Evolutionary conservation across 1,140 invertebrate genomes (phyloP), one percentile per base, ranked within the genome.

Genomic region (Magallana gigas): DNA sequence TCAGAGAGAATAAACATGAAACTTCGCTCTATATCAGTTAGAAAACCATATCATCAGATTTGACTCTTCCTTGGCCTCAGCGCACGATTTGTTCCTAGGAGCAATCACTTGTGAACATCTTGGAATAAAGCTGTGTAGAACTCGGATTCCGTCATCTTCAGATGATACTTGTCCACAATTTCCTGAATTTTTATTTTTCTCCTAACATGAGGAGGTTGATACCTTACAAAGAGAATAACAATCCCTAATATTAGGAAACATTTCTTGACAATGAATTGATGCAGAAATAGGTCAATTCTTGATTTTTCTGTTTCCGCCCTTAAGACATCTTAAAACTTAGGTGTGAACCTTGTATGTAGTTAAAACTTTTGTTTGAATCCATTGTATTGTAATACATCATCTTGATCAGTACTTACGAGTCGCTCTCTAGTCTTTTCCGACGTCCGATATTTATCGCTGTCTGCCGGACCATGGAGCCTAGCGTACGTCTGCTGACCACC

Each of bases 161-260:
- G 96, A 91, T 97, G 97, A 94, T 98, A 99, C 92, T 98, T 98
- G 91, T 98, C 97, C 18, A 97, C 97, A 91, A 99, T 97, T 93
- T 99, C 98, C 95, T 99, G 98, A 88, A 99, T 98, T 94, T 98
- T 98, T 14, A 98, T 95, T 86, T 98, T 97, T 91, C 98, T 95
- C 89, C 98, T 96, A 4, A 99, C 97, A 95, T 99, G 98, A 0
- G 98, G 98, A 11, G 98, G 98, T 94, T 99, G 98, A 95, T 98
- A 99, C 93, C 98, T 99, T 94, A 16, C 91, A 95, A 57, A 82
- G 84, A 9, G n/a, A 58, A 29, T 18, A 12, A 36, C 36, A 36
- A 36, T 36, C 36, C 3, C 7, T 56, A 56, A 16, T 36, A 36
- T 36, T 36, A 36, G 36, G 3, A 36, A 36, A 36, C 36, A 36